Base-by-base conservation (phyloP, 1,140 invertebrate genomes). In the Psix sp. region DNA sequence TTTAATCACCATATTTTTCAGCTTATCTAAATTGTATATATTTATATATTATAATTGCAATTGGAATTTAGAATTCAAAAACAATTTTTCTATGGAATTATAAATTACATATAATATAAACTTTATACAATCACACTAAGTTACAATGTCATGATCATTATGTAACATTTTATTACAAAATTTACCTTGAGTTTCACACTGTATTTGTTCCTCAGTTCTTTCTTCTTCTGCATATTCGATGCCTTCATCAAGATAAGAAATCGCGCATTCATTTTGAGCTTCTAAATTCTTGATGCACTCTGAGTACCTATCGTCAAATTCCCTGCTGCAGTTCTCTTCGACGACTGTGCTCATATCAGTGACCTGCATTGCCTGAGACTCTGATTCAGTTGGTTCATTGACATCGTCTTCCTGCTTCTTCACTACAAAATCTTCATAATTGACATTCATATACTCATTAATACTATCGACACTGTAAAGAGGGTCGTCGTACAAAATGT, bases 231-330 rank as follows among this genome's bases (percentile, higher is more conserved):
- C 29, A 3, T 48, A 38, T 3, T 29, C 33, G 6, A 46, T 35
- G 7, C 5, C 18, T 5, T 40, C 42, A 1, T 62, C 43, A 10
- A 48, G 1, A 29, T 36, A 56, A 6, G 45, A 35, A 46, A 54
- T 29, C 16, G 24, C 16, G 9, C 3, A 39, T 5, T 43, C 51
- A 5, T 42, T 56, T 13, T 56, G 48, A 3, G 57, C 11, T 20
- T 74, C 49, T 35, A 67, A 40, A 36, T 74, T 62, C 14, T 68
- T 74, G 11, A 74, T 74, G 13, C 71, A 74, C 16, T 74, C 71
- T 0, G 71, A 57, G 10, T 74, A 74, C 1, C 62, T 49, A 11
- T 74, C 57, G 6, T 62, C 38, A 10, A 74, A 74, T 21, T 68
- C 71, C 5, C 40, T 60, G 5, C 13, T 68, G 3, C 43, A 63